phyloP scores from a whole-genome alignment of 2,888 invertebrate species.

The Blastobasis lacticolella region DNA sequence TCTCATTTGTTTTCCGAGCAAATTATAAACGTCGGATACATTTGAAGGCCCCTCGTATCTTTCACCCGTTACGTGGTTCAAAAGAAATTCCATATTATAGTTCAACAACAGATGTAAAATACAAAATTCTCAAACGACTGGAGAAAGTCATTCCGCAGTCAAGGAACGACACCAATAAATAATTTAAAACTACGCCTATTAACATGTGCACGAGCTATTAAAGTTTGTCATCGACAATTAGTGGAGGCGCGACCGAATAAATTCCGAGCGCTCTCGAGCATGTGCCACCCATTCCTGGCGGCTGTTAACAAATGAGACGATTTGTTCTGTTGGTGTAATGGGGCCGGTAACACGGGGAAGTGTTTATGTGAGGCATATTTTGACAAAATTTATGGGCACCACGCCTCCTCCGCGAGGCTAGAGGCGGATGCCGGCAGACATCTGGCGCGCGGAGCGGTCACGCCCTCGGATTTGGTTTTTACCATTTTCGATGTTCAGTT shows the following conservation, averaged over 20 bases:
- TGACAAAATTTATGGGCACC: slow-evolving; percentile 73
- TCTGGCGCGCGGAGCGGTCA: slow-evolving; percentile 59
- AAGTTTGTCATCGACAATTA: slow-evolving; percentile 69
- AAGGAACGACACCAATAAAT: too few relatives aligned
- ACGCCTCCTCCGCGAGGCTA: slow-evolving; percentile 61
- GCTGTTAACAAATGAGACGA: slow-evolving; percentile 72
- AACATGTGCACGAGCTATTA: slow-evolving; percentile 66
- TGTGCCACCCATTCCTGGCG: slow-evolving; percentile 66
- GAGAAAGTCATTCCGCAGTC: too few relatives aligned
- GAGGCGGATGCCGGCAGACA: slow-evolving; percentile 54
- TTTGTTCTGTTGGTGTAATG: slow-evolving; percentile 73
- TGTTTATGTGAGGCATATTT: slow-evolving; percentile 69
- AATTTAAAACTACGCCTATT: slow-evolving; percentile 26
- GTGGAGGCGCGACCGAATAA: slow-evolving; percentile 62
- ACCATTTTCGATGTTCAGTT: too few relatives aligned
- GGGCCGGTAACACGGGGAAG: slow-evolving; percentile 58
- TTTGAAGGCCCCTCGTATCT: too few relatives aligned
- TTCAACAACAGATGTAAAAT: too few relatives aligned
- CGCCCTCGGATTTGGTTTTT: slow-evolving; percentile 31
- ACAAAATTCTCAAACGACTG: too few relatives aligned
- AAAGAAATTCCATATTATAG: too few relatives aligned
- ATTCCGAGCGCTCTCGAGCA: slow-evolving; percentile 47
- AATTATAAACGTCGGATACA: too few relatives aligned
- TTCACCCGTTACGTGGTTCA: too few relatives aligned
- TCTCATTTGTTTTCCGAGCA: too few relatives aligned